phyloP scores from a whole-genome alignment of 2,888 invertebrate genomes.

The Harmothoe impar region DNA sequence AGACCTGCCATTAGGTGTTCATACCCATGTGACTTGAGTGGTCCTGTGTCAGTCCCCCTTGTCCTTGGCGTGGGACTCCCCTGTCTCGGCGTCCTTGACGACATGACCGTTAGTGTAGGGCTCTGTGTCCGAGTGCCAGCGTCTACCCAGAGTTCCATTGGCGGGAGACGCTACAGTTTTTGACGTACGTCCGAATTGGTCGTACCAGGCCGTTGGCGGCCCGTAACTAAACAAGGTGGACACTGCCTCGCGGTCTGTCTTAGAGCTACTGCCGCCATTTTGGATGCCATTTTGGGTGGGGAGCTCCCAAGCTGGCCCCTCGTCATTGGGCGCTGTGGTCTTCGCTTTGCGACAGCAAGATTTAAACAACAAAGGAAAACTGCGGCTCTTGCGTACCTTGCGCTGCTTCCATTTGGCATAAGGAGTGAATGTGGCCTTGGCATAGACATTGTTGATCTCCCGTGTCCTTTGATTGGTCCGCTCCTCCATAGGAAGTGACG shows the following conservation, averaged over 20 bases:
- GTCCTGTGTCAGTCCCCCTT: background rate
- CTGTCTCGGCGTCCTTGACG: conserved; percentile 44
- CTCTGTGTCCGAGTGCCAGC: conserved; percentile 40
- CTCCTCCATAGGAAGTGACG: background rate
- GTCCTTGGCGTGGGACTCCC: conserved; percentile 16
- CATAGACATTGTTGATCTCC: background rate
- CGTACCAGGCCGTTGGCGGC: conserved; percentile 16
- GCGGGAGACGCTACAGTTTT: background rate
- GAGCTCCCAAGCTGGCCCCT: background rate
- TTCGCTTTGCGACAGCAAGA: conserved; percentile 19
- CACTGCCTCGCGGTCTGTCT: background rate
- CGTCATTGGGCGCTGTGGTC: background rate
- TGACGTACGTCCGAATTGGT: background rate
- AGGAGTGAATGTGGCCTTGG: background rate
- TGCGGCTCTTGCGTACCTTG: conserved; percentile 31
- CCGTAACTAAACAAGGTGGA: conserved; percentile 1
- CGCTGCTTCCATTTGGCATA: background rate
- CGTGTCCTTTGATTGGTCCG: background rate
- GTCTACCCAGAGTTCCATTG: background rate
- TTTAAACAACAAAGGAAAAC: conserved; percentile 23
- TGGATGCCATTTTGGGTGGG: background rate
- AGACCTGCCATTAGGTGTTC: no score
- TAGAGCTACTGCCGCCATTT: background rate
- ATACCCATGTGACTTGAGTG: no score
- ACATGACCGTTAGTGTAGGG: background rate